Evolutionary conservation across 2,113 vertebrate species (phyloP).

Genomic region (Brachionichthys hirsutus): DNA sequence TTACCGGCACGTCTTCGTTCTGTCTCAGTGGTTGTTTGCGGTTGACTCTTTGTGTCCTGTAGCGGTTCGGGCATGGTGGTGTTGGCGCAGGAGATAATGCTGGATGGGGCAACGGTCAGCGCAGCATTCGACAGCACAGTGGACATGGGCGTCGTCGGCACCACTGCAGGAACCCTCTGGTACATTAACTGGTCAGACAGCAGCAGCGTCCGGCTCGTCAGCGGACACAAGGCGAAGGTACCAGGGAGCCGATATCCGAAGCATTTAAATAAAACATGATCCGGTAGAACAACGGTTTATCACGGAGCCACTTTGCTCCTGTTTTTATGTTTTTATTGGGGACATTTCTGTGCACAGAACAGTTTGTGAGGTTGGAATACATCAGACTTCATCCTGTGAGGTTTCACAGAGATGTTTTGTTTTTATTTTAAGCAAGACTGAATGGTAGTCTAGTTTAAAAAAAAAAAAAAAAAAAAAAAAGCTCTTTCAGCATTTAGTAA

Average conservation of each 20-base stretch:
- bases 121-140: constrained; percentile 85
- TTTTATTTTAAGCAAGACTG: too few relatives aligned
- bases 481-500: too few relatives aligned
- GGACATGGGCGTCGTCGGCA: constrained; percentile 94
- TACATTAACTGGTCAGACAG: constrained; percentile 90
- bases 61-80: constrained; percentile 77
- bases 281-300: too few relatives aligned
- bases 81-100: constrained; percentile 83
- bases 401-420: too few relatives aligned
- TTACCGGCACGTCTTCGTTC: background rate
- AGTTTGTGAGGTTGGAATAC: too few relatives aligned
- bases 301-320: too few relatives aligned
- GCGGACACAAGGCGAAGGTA: constrained; percentile 90
- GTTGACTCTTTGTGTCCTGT: constrained; percentile 4
- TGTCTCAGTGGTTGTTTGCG: background rate
- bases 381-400: too few relatives aligned
- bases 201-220: constrained; percentile 88
- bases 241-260: background rate
- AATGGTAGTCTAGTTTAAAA: too few relatives aligned
- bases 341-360: too few relatives aligned
- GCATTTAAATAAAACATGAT: too few relatives aligned
- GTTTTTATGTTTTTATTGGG: too few relatives aligned
- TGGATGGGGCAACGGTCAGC: constrained; percentile 86
- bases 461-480: too few relatives aligned
- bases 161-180: constrained; percentile 90